Evolutionary conservation across 1,140 invertebrate species (phyloP).

Genomic region (Papilio dardanus): DNA sequence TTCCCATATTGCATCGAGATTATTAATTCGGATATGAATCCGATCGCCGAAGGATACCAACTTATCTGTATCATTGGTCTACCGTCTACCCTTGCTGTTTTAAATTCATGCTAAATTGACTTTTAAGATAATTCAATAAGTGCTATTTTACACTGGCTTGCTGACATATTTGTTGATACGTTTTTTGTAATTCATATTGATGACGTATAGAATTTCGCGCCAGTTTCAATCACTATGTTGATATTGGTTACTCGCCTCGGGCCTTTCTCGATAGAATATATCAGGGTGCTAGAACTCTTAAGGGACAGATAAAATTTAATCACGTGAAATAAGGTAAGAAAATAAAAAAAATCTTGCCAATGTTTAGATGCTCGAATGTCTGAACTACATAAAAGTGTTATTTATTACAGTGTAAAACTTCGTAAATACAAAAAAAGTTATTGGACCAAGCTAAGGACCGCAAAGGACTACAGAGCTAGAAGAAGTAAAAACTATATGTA

Average conservation of each 20-base stretch:
- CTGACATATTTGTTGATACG: not conserved
- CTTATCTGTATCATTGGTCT: constrained; percentile 41
- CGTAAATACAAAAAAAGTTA: too few species aligned
- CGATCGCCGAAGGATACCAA: constrained; percentile 52
- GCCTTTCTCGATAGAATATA: constrained; percentile 36
- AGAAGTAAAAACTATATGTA: too few species aligned
- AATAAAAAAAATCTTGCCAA: too few species aligned
- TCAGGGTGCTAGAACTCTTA: not conserved
- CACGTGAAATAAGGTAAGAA: not conserved
- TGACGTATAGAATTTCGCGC: constrained; percentile 29
- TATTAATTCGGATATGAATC: constrained; percentile 66
- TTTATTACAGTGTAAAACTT: too few species aligned
- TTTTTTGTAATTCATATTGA: constrained; percentile 21
- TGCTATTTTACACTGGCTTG: not conserved
- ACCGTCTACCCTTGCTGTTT: constrained; percentile 23
- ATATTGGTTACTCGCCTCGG: constrained; percentile 48
- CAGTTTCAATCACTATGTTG: constrained; percentile 33
- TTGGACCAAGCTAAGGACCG: too few species aligned
- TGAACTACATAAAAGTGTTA: too few species aligned
- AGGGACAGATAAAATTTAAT: not conserved
- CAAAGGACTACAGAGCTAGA: too few species aligned
- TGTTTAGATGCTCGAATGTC: too few species aligned
- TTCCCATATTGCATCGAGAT: constrained; percentile 57
- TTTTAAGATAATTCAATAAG: not conserved
- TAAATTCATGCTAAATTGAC: not conserved